A percentile compares a stretch with the other conserved stretches of the same genome.
These are phyloP conservation scores for Aleiodes sp. DNA, from an alignment of 1,140 invertebrate genomes.

Conservation along the genomic window DNA sequence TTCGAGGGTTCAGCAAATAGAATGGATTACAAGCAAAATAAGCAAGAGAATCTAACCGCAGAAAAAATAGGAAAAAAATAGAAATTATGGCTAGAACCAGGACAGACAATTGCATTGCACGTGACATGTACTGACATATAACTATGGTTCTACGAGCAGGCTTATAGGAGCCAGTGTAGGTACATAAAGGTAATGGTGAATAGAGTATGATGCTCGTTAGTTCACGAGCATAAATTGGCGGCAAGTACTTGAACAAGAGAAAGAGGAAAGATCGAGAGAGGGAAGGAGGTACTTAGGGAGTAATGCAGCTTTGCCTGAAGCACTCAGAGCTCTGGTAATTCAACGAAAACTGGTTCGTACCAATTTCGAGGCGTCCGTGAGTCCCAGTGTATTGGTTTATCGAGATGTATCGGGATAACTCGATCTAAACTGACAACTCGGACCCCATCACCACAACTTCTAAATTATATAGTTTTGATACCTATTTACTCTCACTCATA, in stretches of 20 bases:
- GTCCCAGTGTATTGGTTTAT: neutral
- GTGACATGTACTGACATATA: neutral
- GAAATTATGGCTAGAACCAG: neutral
- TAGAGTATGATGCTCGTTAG: constrained; percentile 13
- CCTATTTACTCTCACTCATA: neutral
- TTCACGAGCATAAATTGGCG: constrained; percentile 44
- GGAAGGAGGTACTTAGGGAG: constrained; percentile 44
- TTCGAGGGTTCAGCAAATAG: neutral
- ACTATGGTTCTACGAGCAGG: constrained; percentile 4
- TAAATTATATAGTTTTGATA: neutral
- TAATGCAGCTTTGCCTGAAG: constrained; percentile 48
- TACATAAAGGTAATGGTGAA: neutral
- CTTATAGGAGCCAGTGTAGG: neutral
- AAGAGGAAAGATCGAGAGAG: neutral
- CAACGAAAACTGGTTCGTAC: constrained; percentile 46
- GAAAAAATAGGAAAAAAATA: neutral
- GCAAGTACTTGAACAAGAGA: constrained; percentile 35
- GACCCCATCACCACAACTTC: neutral
- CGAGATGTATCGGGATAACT: constrained; percentile 10
- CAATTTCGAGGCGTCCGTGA: constrained; percentile 40
- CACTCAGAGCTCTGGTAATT: constrained; percentile 19
- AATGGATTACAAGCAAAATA: neutral
- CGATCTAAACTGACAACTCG: constrained; percentile 16
- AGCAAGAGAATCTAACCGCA: no score
- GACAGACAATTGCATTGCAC: neutral